These are phyloP conservation scores for Eciton burchellii DNA, from an alignment of 1,140 invertebrate genomes.

Conservation along the genomic window DNA sequence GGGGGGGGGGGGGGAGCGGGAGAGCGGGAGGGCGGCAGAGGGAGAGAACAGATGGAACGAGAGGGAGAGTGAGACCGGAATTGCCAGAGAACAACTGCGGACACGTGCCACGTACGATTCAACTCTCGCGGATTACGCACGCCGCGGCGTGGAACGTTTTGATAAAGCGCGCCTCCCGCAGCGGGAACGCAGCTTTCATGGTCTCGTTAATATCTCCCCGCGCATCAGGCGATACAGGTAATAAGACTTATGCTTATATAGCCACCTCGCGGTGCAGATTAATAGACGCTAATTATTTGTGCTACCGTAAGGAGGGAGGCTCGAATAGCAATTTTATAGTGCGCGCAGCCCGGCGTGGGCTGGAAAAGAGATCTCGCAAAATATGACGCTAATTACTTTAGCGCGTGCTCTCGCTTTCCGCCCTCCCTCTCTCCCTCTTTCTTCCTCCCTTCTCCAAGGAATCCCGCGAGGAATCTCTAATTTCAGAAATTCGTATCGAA, in stretches of 20 bases:
- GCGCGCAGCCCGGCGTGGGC: not conserved
- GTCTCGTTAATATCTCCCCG: constrained; percentile 50
- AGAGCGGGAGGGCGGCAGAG: not conserved
- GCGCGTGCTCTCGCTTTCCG: no score
- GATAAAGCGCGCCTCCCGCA: constrained; percentile 53
- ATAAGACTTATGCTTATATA: constrained; percentile 55
- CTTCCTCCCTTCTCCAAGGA: no score
- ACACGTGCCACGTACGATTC: constrained; percentile 59
- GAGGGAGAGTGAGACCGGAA: constrained; percentile 58
- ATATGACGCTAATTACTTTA: constrained; percentile 20
- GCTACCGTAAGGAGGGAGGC: not conserved
- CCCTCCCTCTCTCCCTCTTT: no score
- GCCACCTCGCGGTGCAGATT: constrained; percentile 13
- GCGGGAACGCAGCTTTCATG: constrained; percentile 45
- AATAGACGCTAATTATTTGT: constrained; percentile 41
- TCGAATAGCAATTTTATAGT: not conserved
- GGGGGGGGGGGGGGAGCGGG: constrained; percentile 1
- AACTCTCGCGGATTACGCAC: constrained; percentile 59
- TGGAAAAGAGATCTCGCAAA: constrained; percentile 16
- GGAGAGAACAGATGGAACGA: constrained; percentile 25
- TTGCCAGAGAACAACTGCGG: constrained; percentile 50
- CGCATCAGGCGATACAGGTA: constrained; percentile 45
- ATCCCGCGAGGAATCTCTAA: no score
- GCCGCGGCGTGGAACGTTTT: constrained; percentile 55
- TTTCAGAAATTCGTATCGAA: no score